These are phyloP conservation scores for Etheostoma spectabile DNA, from an alignment of 2,113 vertebrate genomes.

Conservation along the genomic window DNA sequence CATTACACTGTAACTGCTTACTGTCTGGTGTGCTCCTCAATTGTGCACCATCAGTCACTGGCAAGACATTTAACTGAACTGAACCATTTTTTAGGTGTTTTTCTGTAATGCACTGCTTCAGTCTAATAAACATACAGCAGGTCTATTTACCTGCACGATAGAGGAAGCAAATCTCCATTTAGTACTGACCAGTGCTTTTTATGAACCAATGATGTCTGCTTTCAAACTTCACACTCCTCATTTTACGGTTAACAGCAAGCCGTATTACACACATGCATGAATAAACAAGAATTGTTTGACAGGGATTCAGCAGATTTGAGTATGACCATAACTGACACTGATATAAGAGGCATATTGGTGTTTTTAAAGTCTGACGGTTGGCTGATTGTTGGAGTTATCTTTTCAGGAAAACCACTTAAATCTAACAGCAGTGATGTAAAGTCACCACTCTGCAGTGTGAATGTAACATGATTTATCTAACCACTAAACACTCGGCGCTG, in stretches of 20 bases:
- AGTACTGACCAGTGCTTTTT: conserved; percentile 34
- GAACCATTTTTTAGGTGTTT: conserved; percentile 31
- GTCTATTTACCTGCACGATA: conserved; percentile 9
- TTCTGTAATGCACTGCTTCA: conserved; percentile 48
- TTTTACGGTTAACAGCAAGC: background rate
- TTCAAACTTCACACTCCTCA: conserved; percentile 17
- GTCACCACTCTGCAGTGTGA: conserved; percentile 47
- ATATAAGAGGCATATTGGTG: conserved; percentile 18
- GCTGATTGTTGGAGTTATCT: conserved; percentile 14
- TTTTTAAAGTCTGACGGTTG: conserved; percentile 8
- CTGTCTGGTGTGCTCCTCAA: conserved; percentile 34
- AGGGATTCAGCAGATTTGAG: conserved; percentile 28
- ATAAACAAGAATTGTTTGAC: conserved; percentile 8
- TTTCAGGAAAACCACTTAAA: conserved; percentile 18
- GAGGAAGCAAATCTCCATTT: conserved; percentile 15
- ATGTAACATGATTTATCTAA: conserved; percentile 53
- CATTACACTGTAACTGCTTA: conserved; percentile 75
- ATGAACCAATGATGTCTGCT: conserved; percentile 24
- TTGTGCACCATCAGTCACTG: conserved; percentile 29
- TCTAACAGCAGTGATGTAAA: conserved; percentile 47
- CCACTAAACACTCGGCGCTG: conserved; percentile 48
- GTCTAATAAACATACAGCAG: conserved; percentile 34
- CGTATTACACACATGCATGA: conserved; percentile 39
- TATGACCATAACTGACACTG: conserved; percentile 27
- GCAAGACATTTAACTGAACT: conserved; percentile 42